A percentile compares a stretch with the other conserved stretches of the same genome.
phyloP scores from a whole-genome alignment of 2,113 vertebrate species.

The Python bivittatus region DNA sequence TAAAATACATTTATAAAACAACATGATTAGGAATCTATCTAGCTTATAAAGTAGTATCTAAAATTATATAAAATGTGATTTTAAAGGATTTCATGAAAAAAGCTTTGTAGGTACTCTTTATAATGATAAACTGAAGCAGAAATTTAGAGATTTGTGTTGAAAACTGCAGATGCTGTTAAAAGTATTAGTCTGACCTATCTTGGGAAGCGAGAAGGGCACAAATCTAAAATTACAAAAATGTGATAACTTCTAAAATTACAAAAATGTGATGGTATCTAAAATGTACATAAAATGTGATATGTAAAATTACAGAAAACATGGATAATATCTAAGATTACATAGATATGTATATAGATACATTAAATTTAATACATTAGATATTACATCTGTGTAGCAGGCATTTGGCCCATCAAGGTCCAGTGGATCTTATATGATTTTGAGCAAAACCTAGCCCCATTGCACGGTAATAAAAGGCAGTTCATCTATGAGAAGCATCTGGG shows the following conservation, averaged over 20 bases:
- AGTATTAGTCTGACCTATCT: slow-evolving; percentile 52
- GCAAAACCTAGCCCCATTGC: not conserved
- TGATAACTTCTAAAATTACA: not conserved
- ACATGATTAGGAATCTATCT: not conserved
- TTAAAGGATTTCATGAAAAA: slow-evolving; percentile 39
- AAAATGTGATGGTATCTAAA: not conserved
- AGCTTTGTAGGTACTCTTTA: slow-evolving; percentile 40
- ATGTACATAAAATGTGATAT: not conserved
- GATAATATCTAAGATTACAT: not conserved
- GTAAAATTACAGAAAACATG: not conserved
- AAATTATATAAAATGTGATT: slow-evolving; percentile 32
- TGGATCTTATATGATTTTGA: not conserved
- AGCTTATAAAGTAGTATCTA: not conserved
- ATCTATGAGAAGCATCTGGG: not conserved
- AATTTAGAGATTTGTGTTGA: slow-evolving; percentile 25
- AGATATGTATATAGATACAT: not conserved
- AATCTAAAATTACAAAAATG: no score
- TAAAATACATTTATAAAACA: not conserved
- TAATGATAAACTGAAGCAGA: slow-evolving; percentile 37
- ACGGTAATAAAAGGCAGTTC: not conserved
- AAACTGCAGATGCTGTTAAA: slow-evolving; percentile 62
- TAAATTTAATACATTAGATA: not conserved
- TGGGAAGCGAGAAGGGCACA: not conserved
- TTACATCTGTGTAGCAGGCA: not conserved
- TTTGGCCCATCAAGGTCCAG: not conserved